phyloP scores from a whole-genome alignment of 2,113 vertebrate genomes.

The Chroicocephalus ridibundus region DNA sequence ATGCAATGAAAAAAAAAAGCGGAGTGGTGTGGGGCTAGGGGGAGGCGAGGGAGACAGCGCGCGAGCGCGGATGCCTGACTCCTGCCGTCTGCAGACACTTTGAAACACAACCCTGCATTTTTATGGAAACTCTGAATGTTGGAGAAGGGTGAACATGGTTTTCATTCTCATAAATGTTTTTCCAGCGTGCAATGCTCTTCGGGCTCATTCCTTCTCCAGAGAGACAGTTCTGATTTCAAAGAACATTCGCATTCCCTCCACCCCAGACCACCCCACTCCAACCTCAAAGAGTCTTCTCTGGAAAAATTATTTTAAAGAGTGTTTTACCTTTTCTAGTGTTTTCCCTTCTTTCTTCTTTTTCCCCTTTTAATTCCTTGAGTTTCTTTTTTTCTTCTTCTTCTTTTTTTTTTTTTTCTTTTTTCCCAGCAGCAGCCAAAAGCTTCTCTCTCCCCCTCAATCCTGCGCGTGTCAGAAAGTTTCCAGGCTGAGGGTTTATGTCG shows the following conservation, averaged over 20 bases:
- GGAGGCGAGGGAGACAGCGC: background rate
- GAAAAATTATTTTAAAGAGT: constrained; percentile 26
- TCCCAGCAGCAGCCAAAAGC: constrained; percentile 26
- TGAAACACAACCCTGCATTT: constrained; percentile 57
- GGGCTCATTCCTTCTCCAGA: constrained; percentile 50
- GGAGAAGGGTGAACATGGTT: constrained; percentile 58
- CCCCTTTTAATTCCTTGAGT: constrained; percentile 24
- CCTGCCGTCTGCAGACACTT: constrained; percentile 22
- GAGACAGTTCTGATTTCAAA: constrained; percentile 56
- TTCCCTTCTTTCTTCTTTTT: constrained; percentile 25
- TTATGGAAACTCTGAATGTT: constrained; percentile 70
- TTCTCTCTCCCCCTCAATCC: constrained; percentile 5
- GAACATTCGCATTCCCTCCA: constrained; percentile 27
- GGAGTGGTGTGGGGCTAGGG: background rate
- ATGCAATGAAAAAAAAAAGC: background rate
- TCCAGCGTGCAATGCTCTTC: constrained; percentile 28
- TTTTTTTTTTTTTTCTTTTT: background rate
- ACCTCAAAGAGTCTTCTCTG: background rate
- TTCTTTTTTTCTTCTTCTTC: background rate
- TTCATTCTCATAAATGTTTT: constrained; percentile 64
- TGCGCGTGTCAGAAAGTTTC: constrained; percentile 52
- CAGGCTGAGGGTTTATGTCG: constrained; percentile 48
- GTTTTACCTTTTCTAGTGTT: constrained; percentile 58
- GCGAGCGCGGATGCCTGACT: background rate
- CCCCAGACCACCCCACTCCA: constrained; percentile 32